Evolutionary conservation across 2,888 invertebrate species (phyloP), one percentile per base, ranked within the genome.

Genomic region (Coenonympha arcania): DNA sequence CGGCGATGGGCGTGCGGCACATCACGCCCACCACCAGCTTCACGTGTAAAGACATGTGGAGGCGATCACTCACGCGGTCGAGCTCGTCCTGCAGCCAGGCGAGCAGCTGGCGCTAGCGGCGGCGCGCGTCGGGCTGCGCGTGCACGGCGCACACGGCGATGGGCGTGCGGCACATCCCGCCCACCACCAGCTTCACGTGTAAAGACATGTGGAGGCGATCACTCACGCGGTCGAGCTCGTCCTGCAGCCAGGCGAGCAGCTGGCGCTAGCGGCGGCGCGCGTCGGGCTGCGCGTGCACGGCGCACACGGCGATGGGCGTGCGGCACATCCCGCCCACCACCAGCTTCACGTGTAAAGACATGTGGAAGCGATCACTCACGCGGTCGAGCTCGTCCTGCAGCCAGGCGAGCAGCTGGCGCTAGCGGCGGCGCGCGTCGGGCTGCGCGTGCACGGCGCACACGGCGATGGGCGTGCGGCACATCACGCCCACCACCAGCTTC

Each of bases 41-140:
- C 57, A 98, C 95, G 84, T n/a, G n/a, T n/a, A n/a, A n/a, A n/a
- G n/a, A n/a, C n/a, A n/a, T n/a, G n/a, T n/a, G n/a, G n/a, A 22
- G 22, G 11, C 3, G 37, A 37, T 24, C n/a, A 48, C 50, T 71
- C 63, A 90, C 90, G 76, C 92, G 89, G 60, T 98, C 96, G 57
- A 98, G 88, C 79, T 98, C 98, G 73, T 97, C 96, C 74, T 96
- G 95, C 63, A 98, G 89, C 98, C 98, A 98, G 63, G 94, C 93
- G 2, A 97, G 94, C 50, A 97, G 95, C 68, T 91, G 89, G 22
- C 91, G 88, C 96, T 96, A 98, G 71, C 95, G 94, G 45, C 93
- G 90, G 61, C 93, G 91, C 63, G 97, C 88, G 64, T 95, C 94
- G 2, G 89, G 87, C 73, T 92, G 92, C 54, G 90, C 89, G 70